Percentiles rank a stretch among this genome's conserved stretches.
Conservation (phyloP, 2,888 invertebrate genomes). For the Xanthorhoe designata region DNA sequence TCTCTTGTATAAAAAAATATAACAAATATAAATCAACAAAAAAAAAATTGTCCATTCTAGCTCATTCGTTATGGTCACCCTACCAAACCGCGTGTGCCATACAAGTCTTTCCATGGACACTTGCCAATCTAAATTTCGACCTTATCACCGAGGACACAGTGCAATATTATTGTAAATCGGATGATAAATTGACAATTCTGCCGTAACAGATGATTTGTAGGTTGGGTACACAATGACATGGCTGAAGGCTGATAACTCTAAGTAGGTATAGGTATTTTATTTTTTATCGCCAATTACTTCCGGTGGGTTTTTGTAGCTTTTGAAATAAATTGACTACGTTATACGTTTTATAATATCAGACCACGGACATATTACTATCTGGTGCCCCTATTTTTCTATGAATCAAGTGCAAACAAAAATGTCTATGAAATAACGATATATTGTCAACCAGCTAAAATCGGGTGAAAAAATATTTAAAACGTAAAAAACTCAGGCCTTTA, state of each 20-base stretch:
- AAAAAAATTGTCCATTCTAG: constrained; percentile 50
- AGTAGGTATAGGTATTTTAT: background rate
- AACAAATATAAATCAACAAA: background rate
- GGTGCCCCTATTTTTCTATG: too few relatives aligned
- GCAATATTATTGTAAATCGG: constrained; percentile 2
- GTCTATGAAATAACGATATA: too few relatives aligned
- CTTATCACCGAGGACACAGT: constrained; percentile 14
- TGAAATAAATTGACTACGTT: background rate
- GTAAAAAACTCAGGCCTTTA: too few relatives aligned
- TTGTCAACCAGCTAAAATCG: too few relatives aligned
- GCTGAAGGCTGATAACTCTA: constrained; percentile 8
- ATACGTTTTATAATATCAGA: too few relatives aligned
- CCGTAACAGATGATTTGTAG: constrained; percentile 7
- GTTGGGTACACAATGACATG: background rate
- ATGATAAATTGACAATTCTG: background rate
- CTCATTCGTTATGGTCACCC: constrained; percentile 54
- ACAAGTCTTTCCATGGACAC: constrained; percentile 7
- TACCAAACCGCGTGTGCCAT: constrained; percentile 45
- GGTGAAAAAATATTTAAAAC: too few relatives aligned
- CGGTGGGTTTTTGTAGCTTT: constrained; percentile 11
- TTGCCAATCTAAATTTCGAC: constrained; percentile 18
- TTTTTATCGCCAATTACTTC: constrained; percentile 34
- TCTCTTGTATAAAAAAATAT: too few relatives aligned
- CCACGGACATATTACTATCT: too few relatives aligned
- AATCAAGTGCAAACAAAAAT: too few relatives aligned